Conservation (phyloP, 1,140 invertebrate species). For the Hyles euphorbiae region DNA sequence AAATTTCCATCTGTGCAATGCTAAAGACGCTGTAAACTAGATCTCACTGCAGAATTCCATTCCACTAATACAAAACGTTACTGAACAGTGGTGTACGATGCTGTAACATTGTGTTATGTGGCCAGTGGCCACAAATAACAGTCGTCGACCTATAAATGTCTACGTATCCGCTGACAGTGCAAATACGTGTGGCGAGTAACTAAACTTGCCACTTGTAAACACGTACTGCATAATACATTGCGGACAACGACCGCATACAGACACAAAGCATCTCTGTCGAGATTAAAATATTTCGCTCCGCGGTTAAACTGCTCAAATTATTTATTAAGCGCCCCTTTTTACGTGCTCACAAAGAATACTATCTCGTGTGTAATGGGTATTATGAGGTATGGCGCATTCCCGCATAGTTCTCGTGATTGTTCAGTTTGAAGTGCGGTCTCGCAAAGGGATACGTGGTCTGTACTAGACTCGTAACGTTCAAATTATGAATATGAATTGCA, state of each 20-base stretch:
- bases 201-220: constrained; percentile 33
- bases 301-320: constrained; percentile 55
- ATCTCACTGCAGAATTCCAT: no score
- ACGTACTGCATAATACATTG: constrained; percentile 46
- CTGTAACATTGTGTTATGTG: no score
- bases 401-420: background rate
- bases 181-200: constrained; percentile 20
- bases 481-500: background rate
- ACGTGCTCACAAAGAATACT: constrained; percentile 3
- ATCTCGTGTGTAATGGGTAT: constrained; percentile 7
- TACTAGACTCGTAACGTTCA: background rate
- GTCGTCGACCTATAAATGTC: constrained; percentile 13
- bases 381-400: constrained; percentile 6
- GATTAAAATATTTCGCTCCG: constrained; percentile 65
- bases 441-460: background rate
- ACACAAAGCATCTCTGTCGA: constrained; percentile 51
- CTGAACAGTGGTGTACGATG: no score
- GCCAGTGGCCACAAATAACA: constrained; percentile 3
- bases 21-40: no score
- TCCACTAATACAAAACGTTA: no score
- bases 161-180: constrained; percentile 9
- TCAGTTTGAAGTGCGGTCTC: background rate
- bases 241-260: constrained; percentile 41
- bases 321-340: constrained; percentile 41
- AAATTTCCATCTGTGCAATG: no score